Percentiles rank a stretch among this genome's conserved stretches.
These are phyloP conservation scores for Plutella xylostella DNA, from an alignment of 2,888 invertebrate species.

Conservation along the genomic window DNA sequence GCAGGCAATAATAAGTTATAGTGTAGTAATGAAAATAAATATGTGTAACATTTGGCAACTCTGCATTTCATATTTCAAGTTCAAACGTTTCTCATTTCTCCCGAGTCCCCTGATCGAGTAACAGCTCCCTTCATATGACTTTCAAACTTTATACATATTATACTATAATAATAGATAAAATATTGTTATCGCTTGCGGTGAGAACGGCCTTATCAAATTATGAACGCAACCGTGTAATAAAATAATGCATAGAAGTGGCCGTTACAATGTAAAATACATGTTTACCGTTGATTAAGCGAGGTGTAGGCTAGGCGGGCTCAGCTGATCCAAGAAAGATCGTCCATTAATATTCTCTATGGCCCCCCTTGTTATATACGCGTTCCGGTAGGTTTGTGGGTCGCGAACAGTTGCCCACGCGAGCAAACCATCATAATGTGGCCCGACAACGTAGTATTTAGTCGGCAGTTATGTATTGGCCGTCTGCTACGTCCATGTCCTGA, in stretches of 20 bases:
- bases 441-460: background rate
- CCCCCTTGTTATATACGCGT: slow-evolving; percentile 27
- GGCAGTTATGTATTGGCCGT: background rate
- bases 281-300: background rate
- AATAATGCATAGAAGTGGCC: background rate
- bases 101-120: no score
- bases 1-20: no score
- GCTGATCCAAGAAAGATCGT: slow-evolving; percentile 15
- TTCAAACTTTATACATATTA: no score
- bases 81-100: no score
- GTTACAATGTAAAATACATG: background rate
- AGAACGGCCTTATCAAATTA: background rate
- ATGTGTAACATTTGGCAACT: no score
- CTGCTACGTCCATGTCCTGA: background rate
- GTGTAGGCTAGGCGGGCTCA: background rate
- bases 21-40: no score
- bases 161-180: no score
- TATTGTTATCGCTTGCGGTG: no score
- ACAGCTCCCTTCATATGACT: no score
- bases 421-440: background rate
- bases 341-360: slow-evolving; percentile 39
- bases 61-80: no score
- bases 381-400: slow-evolving; percentile 49
- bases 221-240: no score
- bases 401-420: slow-evolving; percentile 34